Evolutionary conservation across 2,797 vertebrate genomes (phyloP), one percentile per base, ranked within the genome.

Genomic region (Meriones psammophilus): DNA sequence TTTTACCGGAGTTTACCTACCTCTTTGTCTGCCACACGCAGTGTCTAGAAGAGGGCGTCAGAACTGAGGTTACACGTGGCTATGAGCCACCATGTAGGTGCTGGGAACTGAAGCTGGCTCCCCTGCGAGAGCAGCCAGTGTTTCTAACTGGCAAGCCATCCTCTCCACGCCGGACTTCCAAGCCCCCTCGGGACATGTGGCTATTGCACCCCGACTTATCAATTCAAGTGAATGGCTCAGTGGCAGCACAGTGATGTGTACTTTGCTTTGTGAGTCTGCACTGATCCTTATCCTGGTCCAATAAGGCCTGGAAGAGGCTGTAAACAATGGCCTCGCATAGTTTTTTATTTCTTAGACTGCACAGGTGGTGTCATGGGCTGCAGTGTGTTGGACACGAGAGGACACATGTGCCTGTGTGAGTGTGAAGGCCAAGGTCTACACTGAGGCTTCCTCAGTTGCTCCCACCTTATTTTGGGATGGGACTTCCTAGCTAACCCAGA

Each of bases 131-230:
- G 28, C 39, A 66, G 39, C 28, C 18, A 7, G 36, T 12, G 28
- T 36, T 66, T 39, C 66, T 33, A 66, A 84, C 36, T 64, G 6
- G 17, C 28, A 46, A 46, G 81, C 22, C 81, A 50, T 66, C 18
- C 39, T 84, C 60, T 46, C 39, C 62, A 84, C 36, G 18, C 39
- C 24, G 26, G 26, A 77, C 39, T 24, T 8, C 10, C 54, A 24
- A 79, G n/a, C n/a, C 8, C n/a, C 4, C 0, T n/a, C 1, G 28
- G 42, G 18, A 30, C 46, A n/a, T 13, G 5, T n/a, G n/a, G n/a
- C 77, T 33, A 3, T 13, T 18, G 54, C 66, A 13, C 56, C 56
- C 42, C 39, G 69, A 56, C 36, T 76, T 64, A 64, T 26, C 13
- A 8, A 2, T 50, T 54, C 68, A 18, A 71, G 24, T 22, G 6